phyloP scores from a whole-genome alignment of 1,140 invertebrate genomes.

The Drosophila tropicalis region DNA sequence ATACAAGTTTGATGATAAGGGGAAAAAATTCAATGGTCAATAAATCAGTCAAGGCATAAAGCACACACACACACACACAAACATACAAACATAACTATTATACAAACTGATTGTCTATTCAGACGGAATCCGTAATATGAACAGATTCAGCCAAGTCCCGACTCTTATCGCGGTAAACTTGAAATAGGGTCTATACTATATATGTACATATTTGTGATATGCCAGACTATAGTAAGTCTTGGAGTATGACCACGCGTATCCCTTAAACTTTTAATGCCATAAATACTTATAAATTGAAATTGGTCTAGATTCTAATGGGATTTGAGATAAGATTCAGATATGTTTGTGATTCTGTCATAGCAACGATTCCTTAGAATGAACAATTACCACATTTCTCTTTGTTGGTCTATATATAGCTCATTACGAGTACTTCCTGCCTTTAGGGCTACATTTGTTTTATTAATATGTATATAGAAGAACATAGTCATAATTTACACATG shows the following conservation, averaged over 20 bases:
- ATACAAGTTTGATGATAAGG: slow-evolving; percentile 40
- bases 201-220: background rate
- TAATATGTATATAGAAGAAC: too few species aligned
- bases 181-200: background rate
- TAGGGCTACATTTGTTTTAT: background rate
- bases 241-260: background rate
- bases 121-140: slow-evolving; percentile 23
- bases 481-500: background rate
- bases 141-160: background rate
- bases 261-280: background rate
- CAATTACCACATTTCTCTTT: background rate
- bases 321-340: slow-evolving; percentile 6
- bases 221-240: background rate
- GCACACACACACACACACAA: background rate
- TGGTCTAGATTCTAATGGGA: background rate
- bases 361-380: slow-evolving; percentile 5
- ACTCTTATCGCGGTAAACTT: slow-evolving; percentile 20
- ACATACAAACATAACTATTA: background rate
- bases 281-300: slow-evolving; percentile 5
- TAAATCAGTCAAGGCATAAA: slow-evolving; percentile 50
- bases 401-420: background rate
- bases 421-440: background rate
- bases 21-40: slow-evolving; percentile 48
- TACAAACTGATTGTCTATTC: slow-evolving; percentile 18
- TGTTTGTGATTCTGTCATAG: background rate